Conservation (phyloP, 2,797 vertebrate genomes). For the Sebastes minor region DNA sequence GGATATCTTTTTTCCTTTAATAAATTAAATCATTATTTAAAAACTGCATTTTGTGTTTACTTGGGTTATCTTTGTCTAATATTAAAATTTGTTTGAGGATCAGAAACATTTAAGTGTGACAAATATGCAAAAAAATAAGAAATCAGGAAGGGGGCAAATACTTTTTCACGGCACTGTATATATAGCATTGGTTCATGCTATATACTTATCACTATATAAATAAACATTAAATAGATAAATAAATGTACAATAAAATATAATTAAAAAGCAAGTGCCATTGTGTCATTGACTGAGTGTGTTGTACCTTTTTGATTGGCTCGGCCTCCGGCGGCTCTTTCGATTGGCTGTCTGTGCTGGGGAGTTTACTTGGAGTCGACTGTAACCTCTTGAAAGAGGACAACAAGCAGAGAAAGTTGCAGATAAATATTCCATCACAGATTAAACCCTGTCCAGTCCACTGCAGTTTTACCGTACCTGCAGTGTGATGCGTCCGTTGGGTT, state of each 20-base stretch:
- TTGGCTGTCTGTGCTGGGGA: slow-evolving; percentile 77
- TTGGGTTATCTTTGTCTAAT: too few relatives aligned
- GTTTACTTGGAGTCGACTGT: slow-evolving; percentile 84
- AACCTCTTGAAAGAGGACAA: slow-evolving; percentile 75
- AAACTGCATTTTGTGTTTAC: too few relatives aligned
- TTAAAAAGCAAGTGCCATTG: neutral
- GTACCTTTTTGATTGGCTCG: slow-evolving; percentile 83
- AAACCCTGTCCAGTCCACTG: neutral
- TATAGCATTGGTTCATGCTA: neutral
- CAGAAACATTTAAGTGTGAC: too few relatives aligned
- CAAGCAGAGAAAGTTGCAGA: neutral
- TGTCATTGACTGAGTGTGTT: neutral
- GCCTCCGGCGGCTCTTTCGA: slow-evolving; percentile 71
- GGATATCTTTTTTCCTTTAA: too few relatives aligned
- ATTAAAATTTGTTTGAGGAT: too few relatives aligned
- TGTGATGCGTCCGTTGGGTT: slow-evolving; percentile 82
- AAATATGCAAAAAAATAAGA: too few relatives aligned
- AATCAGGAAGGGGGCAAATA: too few relatives aligned
- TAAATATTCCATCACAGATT: neutral
- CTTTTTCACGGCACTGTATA: too few relatives aligned
- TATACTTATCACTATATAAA: neutral
- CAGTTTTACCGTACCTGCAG: slow-evolving; percentile 78
- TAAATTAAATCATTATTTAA: too few relatives aligned
- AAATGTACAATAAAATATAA: neutral
- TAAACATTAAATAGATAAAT: neutral